Evolutionary conservation across 2,113 vertebrate species (phyloP).

Genomic region (Opisthocomus hoazin): DNA sequence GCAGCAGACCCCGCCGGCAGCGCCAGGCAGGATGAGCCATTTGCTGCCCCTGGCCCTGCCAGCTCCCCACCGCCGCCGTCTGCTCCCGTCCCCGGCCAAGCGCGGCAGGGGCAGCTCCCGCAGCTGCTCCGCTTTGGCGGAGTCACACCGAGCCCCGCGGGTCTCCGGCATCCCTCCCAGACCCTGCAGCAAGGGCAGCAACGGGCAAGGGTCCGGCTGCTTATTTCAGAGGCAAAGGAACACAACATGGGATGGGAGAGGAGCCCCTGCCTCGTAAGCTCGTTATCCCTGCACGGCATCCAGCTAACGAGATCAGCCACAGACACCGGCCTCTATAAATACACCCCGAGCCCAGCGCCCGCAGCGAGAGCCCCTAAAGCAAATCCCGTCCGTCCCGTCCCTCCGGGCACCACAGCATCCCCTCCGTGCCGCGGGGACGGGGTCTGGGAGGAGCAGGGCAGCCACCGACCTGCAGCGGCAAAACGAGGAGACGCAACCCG

Average conservation of each 20-base stretch:
- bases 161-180: too few species aligned
- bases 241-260: neutral
- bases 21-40: neutral
- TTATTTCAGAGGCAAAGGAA: neutral
- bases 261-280: neutral
- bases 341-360: neutral
- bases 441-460: neutral
- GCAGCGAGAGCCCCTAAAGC: neutral
- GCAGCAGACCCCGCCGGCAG: neutral
- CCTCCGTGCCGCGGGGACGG: fast-evolving
- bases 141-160: neutral
- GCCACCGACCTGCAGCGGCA: neutral
- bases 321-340: neutral
- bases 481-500: neutral
- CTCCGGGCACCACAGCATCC: fast-evolving
- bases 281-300: neutral
- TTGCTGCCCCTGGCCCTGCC: neutral
- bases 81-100: neutral
- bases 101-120: neutral
- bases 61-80: neutral
- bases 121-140: neutral
- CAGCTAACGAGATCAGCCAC: neutral
- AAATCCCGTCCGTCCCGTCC: neutral
- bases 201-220: fast-evolving
- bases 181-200: neutral